Evolutionary conservation across 2,797 vertebrate genomes (phyloP).

Genomic region (Pangasius larnaudii): DNA sequence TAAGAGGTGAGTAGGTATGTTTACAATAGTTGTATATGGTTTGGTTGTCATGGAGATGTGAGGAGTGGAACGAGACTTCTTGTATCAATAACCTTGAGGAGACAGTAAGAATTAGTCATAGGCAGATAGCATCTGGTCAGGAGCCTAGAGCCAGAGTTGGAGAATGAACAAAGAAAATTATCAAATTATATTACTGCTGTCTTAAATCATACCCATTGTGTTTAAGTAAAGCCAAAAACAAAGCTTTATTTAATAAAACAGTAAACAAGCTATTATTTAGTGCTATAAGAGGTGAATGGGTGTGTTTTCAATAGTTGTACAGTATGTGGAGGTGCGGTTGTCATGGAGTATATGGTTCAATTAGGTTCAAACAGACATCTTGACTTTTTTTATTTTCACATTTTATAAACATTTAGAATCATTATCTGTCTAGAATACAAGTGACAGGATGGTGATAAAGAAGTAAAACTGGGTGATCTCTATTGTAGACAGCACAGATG

Average conservation of each 20-base stretch:
- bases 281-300: too few species aligned
- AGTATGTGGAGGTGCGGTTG: too few species aligned
- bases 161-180: conserved; percentile 16
- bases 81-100: conserved; percentile 76
- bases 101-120: conserved; percentile 80
- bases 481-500: background rate
- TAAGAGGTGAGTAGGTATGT: background rate
- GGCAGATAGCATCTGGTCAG: conserved; percentile 64
- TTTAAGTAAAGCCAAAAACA: background rate
- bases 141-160: conserved; percentile 24
- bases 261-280: background rate
- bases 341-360: background rate
- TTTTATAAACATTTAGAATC: background rate
- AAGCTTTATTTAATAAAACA: background rate
- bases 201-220: background rate
- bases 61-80: conserved; percentile 56
- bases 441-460: background rate
- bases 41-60: conserved; percentile 74
- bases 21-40: background rate
- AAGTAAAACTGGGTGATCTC: background rate
- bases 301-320: too few species aligned
- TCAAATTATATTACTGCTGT: background rate
- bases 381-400: background rate
- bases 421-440: background rate
- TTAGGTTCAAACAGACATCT: background rate